Percentiles rank a stretch among this genome's conserved stretches.
Conservation (phyloP, 2,113 vertebrate genomes). For the Rallus limicola region DNA sequence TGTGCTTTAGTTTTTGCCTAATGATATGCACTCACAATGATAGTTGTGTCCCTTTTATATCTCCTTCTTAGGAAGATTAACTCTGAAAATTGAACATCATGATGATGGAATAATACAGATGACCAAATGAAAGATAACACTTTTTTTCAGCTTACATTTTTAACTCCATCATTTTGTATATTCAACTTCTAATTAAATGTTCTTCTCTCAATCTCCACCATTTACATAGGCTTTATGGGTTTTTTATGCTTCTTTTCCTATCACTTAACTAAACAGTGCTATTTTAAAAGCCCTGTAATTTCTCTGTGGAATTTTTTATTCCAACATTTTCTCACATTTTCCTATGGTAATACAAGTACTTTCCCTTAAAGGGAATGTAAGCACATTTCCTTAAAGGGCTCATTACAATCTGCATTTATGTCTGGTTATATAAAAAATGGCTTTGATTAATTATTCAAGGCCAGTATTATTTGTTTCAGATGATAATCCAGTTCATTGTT, state of each 20-base stretch:
- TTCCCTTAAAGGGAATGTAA: background rate
- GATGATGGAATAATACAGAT: background rate
- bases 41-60: background rate
- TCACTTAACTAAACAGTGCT: background rate
- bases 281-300: background rate
- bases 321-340: background rate
- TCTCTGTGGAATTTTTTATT: background rate
- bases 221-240: background rate
- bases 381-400: background rate
- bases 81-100: background rate
- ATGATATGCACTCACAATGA: background rate
- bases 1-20: background rate
- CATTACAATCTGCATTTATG: background rate
- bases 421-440: background rate
- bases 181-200: background rate
- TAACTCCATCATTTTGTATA: background rate
- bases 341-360: background rate
- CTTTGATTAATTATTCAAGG: slow-evolving; percentile 15
- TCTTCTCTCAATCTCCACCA: background rate
- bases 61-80: background rate
- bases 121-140: background rate
- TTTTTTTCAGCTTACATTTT: background rate
- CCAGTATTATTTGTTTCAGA: background rate
- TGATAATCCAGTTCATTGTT: background rate
- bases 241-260: background rate